These are phyloP conservation scores for Melinaea marsaeus DNA, from an alignment of 2,888 invertebrate genomes.

Conservation along the genomic window DNA sequence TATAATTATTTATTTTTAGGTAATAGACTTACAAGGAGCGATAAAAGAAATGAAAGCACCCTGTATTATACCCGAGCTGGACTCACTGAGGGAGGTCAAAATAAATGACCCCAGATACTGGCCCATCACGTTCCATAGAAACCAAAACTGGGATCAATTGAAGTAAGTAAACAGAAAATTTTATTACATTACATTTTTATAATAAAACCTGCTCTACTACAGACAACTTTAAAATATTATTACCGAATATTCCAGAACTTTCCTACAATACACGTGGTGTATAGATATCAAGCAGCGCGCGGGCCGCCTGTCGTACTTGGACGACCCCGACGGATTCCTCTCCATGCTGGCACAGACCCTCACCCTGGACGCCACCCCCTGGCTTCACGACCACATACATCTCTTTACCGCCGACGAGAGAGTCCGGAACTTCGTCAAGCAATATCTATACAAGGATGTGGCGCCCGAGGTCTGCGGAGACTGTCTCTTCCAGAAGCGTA, in stretches of 20 bases:
- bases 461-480: conserved; percentile 37
- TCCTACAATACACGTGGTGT: conserved; percentile 82
- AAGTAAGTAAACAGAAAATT: conserved; percentile 65
- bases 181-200: background rate
- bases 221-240: background rate
- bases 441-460: conserved; percentile 74
- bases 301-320: conserved; percentile 90
- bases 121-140: conserved; percentile 89
- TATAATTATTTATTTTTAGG: conserved; percentile 42
- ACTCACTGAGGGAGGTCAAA: conserved; percentile 83
- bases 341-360: conserved; percentile 87
- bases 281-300: conserved; percentile 93
- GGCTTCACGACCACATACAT: conserved; percentile 82
- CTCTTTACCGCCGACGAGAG: conserved; percentile 86
- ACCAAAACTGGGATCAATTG: conserved; percentile 90
- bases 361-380: conserved; percentile 85
- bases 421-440: conserved; percentile 83
- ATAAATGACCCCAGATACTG: conserved; percentile 93
- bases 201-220: background rate
- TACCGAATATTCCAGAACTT: conserved; percentile 63
- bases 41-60: conserved; percentile 85
- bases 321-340: conserved; percentile 89
- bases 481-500: conserved; percentile 38
- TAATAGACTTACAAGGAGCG: conserved; percentile 64
- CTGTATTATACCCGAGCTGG: conserved; percentile 89